Percentiles rank a stretch among this genome's conserved stretches.
Conservation (phyloP, 2,113 vertebrate species). For the Otis tarda region DNA sequence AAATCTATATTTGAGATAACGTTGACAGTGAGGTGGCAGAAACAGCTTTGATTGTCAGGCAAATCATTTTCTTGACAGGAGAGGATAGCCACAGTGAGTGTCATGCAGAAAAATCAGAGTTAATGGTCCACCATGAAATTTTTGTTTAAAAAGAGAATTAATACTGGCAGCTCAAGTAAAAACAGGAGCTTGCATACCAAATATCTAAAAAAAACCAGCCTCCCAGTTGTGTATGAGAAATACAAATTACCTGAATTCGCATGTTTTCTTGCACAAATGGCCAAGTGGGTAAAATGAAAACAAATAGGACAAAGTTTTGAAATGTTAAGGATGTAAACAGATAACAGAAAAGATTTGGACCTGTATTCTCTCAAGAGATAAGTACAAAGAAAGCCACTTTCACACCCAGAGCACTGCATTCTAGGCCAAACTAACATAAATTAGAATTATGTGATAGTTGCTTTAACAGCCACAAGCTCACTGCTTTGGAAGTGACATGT, state of each 20-base stretch:
- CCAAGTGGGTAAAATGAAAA: neutral
- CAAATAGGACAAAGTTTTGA: neutral
- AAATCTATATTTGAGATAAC: neutral
- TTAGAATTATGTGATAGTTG: neutral
- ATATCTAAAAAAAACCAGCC: neutral
- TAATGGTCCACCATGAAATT: neutral
- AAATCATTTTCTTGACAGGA: conserved; percentile 37
- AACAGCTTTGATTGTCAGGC: conserved; percentile 1
- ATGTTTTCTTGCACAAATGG: neutral
- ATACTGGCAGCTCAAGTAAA: conserved; percentile 18
- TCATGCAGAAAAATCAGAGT: conserved; percentile 32
- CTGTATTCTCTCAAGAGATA: neutral
- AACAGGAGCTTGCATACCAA: neutral
- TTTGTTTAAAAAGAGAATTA: conserved; percentile 20
- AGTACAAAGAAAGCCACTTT: neutral
- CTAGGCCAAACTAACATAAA: neutral
- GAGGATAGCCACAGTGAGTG: neutral
- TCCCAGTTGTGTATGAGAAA: neutral
- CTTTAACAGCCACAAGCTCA: neutral
- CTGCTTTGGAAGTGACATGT: neutral
- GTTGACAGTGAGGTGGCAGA: neutral
- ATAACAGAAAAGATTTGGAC: neutral
- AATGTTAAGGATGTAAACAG: neutral
- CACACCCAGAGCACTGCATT: neutral
- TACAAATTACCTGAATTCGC: neutral